Evolutionary conservation across 2,888 invertebrate genomes (phyloP).

Genomic region (Hymenopus coronatus): DNA sequence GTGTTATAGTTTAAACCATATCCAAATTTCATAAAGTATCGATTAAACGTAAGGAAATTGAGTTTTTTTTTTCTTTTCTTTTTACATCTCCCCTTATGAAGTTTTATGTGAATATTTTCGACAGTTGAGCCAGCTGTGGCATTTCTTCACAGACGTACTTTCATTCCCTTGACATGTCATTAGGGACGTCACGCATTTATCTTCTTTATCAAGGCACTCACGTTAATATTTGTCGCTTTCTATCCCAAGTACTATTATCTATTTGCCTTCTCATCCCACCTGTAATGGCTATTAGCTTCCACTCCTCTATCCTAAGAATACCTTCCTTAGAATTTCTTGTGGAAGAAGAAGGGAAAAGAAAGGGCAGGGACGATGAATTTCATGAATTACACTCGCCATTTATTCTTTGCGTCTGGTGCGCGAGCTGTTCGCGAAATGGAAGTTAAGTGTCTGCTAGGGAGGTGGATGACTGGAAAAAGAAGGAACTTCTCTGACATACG

Average conservation of each 20-base stretch:
- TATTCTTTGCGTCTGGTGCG: constrained; percentile 18
- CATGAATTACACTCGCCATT: constrained; percentile 17
- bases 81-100: too few species aligned
- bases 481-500: neutral
- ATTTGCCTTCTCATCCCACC: neutral
- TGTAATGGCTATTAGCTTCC: neutral
- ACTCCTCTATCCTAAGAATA: neutral
- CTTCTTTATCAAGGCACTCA: neutral
- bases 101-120: too few species aligned
- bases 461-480: neutral
- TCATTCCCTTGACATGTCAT: neutral
- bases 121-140: too few species aligned
- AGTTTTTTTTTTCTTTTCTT: too few species aligned
- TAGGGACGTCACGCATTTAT: neutral
- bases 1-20: too few species aligned
- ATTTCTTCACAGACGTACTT: neutral
- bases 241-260: neutral
- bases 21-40: too few species aligned
- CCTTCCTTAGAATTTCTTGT: neutral
- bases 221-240: neutral
- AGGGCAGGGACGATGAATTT: constrained; percentile 3
- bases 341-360: neutral
- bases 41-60: too few species aligned
- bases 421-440: neutral
- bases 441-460: neutral